Percentiles rank a stretch among this genome's conserved stretches.
Evolutionary conservation across 2,888 invertebrate genomes (phyloP).

Genomic region (Athalia circularis): DNA sequence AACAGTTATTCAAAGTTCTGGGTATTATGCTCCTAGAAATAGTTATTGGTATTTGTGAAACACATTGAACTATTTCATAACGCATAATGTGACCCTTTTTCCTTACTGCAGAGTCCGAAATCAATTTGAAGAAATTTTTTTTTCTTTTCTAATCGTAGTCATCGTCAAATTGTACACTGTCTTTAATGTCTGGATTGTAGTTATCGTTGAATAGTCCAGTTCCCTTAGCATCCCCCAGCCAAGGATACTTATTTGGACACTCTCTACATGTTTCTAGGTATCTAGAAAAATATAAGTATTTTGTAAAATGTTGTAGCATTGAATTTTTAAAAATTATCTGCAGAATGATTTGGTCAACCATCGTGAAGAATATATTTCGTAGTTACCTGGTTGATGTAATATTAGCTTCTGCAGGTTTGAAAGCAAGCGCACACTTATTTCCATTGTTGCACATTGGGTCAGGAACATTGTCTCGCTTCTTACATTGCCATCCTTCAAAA

Average conservation of each 20-base stretch:
- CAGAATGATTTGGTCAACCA: conserved; percentile 1
- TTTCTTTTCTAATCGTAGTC: conserved; percentile 81
- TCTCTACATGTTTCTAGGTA: conserved; percentile 92
- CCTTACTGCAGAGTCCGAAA: background rate
- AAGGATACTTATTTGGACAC: conserved; percentile 90
- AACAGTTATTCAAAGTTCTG: conserved; percentile 15
- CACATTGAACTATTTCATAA: conserved; percentile 30
- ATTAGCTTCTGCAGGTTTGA: conserved; percentile 85
- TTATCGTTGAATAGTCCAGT: conserved; percentile 88
- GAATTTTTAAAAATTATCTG: background rate
- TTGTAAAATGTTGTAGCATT: background rate
- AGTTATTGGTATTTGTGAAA: conserved; percentile 13
- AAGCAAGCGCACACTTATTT: conserved; percentile 89
- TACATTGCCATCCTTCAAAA: conserved; percentile 90
- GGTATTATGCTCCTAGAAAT: conserved; percentile 23
- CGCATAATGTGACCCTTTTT: conserved; percentile 10
- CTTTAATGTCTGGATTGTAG: conserved; percentile 85
- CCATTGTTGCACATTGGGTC: conserved; percentile 86
- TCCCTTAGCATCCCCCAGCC: conserved; percentile 91
- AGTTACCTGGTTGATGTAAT: conserved; percentile 82
- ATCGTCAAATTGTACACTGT: conserved; percentile 87
- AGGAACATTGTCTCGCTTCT: conserved; percentile 82
- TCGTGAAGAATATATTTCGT: conserved; percentile 3
- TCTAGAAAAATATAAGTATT: conserved; percentile 68
- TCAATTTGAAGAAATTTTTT: conserved; percentile 31